phyloP scores from a whole-genome alignment of 2,888 invertebrate genomes.

The Hecatera dysodea region DNA sequence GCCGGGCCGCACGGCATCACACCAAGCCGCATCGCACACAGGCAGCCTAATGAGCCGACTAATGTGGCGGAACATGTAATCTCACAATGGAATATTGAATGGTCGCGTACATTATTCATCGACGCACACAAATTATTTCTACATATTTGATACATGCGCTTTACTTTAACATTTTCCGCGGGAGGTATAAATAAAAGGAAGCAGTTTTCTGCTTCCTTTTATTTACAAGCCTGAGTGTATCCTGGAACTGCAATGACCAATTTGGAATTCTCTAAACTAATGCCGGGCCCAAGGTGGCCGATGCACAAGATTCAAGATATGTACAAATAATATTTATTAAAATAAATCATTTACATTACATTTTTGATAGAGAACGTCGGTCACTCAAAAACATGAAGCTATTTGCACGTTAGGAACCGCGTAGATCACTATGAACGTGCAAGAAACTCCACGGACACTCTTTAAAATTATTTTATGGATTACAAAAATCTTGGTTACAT shows the following conservation, averaged over 20 bases:
- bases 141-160: slow-evolving; percentile 28
- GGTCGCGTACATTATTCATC: slow-evolving; percentile 44
- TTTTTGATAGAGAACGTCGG: too few relatives aligned
- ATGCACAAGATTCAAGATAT: not conserved
- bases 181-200: too few relatives aligned
- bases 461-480: too few relatives aligned
- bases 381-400: too few relatives aligned
- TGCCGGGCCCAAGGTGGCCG: not conserved
- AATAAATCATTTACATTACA: too few relatives aligned
- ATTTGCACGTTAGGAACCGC: too few relatives aligned
- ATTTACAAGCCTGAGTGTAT: not conserved
- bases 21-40: slow-evolving; percentile 6
- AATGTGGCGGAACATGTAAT: slow-evolving; percentile 40
- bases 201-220: slow-evolving; percentile 5
- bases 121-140: slow-evolving; percentile 38
- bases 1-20: not conserved
- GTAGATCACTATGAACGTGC: too few relatives aligned
- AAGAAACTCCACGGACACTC: too few relatives aligned
- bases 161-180: slow-evolving; percentile 9
- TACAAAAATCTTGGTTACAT: too few relatives aligned
- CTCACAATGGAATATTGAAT: slow-evolving; percentile 52
- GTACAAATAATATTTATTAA: too few relatives aligned
- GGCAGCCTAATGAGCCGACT: slow-evolving; percentile 48
- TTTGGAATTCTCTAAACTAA: too few relatives aligned
- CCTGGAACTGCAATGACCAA: not conserved